Percentiles rank a stretch among this genome's conserved stretches.
These are phyloP conservation scores for Drepana falcataria DNA, from an alignment of 2,888 invertebrate genomes.

Conservation along the genomic window DNA sequence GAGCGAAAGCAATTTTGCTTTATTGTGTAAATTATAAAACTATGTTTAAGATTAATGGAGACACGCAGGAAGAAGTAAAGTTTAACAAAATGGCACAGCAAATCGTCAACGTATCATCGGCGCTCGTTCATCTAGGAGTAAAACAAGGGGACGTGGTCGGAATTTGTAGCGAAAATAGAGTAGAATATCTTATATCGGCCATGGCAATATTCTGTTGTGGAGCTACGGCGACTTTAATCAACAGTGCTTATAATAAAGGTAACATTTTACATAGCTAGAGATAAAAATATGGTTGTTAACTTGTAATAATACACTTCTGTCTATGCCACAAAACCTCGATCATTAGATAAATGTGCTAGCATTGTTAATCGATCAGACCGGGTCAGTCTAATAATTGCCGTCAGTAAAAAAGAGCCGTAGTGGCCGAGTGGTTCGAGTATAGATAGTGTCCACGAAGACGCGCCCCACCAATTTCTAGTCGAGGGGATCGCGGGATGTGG, in stretches of 20 bases:
- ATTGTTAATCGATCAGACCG: too few species aligned
- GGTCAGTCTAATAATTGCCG: too few species aligned
- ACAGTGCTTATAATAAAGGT: slow-evolving; percentile 45
- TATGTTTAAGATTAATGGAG: slow-evolving; percentile 36
- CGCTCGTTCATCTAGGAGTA: slow-evolving; percentile 29
- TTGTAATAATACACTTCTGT: too few species aligned
- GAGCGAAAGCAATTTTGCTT: too few species aligned
- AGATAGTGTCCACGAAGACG: too few species aligned
- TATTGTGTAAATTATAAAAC: background rate
- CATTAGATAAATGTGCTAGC: too few species aligned
- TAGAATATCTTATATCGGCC: slow-evolving; percentile 33
- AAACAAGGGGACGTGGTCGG: slow-evolving; percentile 37
- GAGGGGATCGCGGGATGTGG: too few species aligned
- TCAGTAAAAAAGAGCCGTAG: too few species aligned
- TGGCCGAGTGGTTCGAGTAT: too few species aligned
- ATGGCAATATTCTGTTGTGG: slow-evolving; percentile 39
- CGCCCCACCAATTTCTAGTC: too few species aligned
- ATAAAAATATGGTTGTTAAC: background rate
- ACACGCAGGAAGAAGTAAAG: slow-evolving; percentile 31
- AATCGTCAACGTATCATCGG: slow-evolving; percentile 34
- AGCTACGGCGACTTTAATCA: slow-evolving; percentile 36
- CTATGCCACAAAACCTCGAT: too few species aligned
- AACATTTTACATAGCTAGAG: slow-evolving; percentile 4
- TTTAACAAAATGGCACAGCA: slow-evolving; percentile 35
- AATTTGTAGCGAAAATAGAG: slow-evolving; percentile 45